phyloP scores from a whole-genome alignment of 2,797 vertebrate genomes.

The Falco peregrinus region DNA sequence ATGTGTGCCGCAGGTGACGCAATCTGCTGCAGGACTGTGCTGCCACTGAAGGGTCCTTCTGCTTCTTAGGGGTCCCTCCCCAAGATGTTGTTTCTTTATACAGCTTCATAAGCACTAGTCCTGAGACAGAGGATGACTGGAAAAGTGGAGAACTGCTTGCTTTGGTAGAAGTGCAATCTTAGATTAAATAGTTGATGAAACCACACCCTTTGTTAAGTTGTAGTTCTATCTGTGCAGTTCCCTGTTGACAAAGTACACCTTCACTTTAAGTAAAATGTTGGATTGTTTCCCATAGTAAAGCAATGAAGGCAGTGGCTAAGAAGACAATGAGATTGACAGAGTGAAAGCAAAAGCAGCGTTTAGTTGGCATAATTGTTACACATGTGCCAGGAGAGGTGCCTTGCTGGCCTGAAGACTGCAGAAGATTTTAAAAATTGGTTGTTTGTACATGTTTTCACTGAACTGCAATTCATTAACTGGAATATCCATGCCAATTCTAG shows the following conservation, averaged over 20 bases:
- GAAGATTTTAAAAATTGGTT: not conserved
- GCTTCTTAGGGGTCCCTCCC: not conserved
- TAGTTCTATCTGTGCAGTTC: not conserved
- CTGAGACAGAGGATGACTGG: not conserved
- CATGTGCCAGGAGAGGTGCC: not conserved
- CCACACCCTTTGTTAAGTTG: not conserved
- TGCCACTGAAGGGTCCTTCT: not conserved
- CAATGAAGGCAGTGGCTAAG: not conserved
- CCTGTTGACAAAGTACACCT: not conserved
- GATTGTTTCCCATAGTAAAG: not conserved
- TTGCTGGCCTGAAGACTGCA: not conserved
- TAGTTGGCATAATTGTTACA: not conserved
- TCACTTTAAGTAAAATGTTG: not conserved
- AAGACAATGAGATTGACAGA: not conserved
- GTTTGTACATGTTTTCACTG: not conserved
- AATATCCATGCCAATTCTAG: not conserved
- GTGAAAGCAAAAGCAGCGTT: not conserved
- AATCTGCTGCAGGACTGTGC: not conserved
- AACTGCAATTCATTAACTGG: not conserved
- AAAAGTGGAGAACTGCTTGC: not conserved
- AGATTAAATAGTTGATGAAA: not conserved
- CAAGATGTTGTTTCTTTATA: not conserved
- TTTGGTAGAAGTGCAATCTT: not conserved
- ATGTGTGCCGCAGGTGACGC: accelerated
- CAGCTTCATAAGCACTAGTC: not conserved